Conservation (phyloP, 2,797 vertebrate genomes). For the Pseudomugil tenellus region DNA sequence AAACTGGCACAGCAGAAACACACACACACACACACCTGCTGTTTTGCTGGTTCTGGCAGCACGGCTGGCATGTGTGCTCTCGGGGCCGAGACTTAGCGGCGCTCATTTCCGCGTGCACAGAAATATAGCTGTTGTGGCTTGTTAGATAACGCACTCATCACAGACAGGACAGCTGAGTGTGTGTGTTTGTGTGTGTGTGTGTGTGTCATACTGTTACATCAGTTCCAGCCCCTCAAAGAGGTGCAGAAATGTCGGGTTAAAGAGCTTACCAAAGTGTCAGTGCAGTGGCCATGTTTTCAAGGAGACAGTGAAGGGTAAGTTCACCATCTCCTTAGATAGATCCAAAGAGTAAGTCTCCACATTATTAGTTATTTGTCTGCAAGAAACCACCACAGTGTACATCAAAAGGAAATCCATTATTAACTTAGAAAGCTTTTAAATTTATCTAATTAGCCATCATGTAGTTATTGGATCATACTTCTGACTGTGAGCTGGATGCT, state of each 20-base stretch:
- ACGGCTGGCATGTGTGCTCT: conserved; percentile 56
- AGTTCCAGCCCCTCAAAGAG: conserved; percentile 54
- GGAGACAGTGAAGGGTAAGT: conserved; percentile 29
- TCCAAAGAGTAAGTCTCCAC: neutral
- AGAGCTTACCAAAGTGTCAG: conserved; percentile 60
- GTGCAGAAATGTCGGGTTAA: conserved; percentile 45
- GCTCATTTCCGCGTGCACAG: conserved; percentile 62
- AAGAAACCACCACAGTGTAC: neutral
- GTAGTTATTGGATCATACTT: neutral
- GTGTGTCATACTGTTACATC: conserved; percentile 60
- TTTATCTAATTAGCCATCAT: neutral
- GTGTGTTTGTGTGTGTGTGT: conserved; percentile 28
- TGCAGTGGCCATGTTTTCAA: conserved; percentile 15
- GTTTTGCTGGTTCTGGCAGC: conserved; percentile 52
- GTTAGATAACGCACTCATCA: conserved; percentile 73
- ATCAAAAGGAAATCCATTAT: neutral
- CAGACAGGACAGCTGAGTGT: conserved; percentile 71
- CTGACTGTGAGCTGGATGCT: neutral
- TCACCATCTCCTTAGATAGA: conserved; percentile 19
- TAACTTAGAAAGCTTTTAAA: conserved; percentile 1
- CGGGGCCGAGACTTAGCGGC: conserved; percentile 62
- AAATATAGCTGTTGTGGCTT: conserved; percentile 60
- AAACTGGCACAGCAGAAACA: conserved; percentile 23
- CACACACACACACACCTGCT: conserved; percentile 64
- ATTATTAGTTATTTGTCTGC: conserved; percentile 6